phyloP scores from a whole-genome alignment of 2,797 vertebrate genomes.

The Megalops cyprinoides region DNA sequence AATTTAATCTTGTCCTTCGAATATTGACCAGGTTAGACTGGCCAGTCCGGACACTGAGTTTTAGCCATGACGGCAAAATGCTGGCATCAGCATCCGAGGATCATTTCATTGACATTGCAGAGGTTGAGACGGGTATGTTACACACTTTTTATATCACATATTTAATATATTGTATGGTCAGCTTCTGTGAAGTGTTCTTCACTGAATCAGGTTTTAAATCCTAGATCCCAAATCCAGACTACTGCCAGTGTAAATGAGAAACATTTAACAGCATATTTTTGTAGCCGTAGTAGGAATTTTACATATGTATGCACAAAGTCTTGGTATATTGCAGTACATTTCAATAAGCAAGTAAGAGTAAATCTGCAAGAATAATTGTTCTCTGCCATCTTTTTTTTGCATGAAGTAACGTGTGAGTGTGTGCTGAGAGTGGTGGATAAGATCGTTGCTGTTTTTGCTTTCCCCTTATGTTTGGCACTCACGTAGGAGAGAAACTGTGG shows the following conservation, averaged over 20 bases:
- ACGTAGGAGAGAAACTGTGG: constrained; percentile 93
- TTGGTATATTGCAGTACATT: too few species aligned
- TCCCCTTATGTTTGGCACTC: neutral
- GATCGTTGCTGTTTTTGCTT: neutral
- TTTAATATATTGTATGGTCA: neutral
- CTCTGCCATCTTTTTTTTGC: too few species aligned
- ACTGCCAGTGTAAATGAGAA: neutral
- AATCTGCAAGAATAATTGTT: too few species aligned
- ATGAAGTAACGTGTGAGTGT: too few species aligned
- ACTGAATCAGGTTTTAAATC: neutral
- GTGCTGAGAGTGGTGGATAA: too few species aligned
- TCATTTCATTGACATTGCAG: constrained; percentile 97
- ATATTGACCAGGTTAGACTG: constrained; percentile 84
- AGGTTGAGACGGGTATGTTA: constrained; percentile 91
- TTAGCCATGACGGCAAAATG: constrained; percentile 97
- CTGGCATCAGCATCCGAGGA: constrained; percentile 94
- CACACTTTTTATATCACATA: neutral
- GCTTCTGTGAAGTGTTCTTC: neutral
- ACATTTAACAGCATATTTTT: neutral
- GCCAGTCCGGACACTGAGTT: constrained; percentile 95
- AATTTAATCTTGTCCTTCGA: neutral
- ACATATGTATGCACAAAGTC: neutral
- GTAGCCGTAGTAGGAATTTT: neutral
- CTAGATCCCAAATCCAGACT: neutral
- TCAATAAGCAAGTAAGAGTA: too few species aligned